phyloP scores from a whole-genome alignment of 2,113 vertebrate genomes.

The Trematomus loennbergii region DNA sequence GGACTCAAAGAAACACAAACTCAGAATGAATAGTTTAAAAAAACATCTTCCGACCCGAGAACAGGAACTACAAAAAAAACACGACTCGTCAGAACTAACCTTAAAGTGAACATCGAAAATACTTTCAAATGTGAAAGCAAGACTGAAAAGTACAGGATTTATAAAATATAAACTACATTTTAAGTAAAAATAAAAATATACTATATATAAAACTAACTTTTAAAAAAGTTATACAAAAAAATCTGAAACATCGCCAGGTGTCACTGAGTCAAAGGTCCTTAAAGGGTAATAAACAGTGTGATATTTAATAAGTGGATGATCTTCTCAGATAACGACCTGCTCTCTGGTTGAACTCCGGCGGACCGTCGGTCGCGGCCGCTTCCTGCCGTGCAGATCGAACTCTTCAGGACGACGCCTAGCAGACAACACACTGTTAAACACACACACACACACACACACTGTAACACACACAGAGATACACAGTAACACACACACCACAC shows the following conservation, averaged over 20 bases:
- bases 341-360: constrained; percentile 96
- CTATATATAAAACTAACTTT: too few relatives aligned
- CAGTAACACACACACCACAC: too few relatives aligned
- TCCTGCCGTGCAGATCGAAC: constrained; percentile 98
- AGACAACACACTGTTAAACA: constrained; percentile 82
- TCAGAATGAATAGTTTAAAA: neutral
- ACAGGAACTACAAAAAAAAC: too few relatives aligned
- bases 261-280: neutral
- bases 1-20: too few relatives aligned
- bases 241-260: neutral
- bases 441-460: too few relatives aligned
- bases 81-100: neutral
- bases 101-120: neutral
- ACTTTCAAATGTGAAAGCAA: neutral
- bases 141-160: neutral
- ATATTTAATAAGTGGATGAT: too few relatives aligned
- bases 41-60: neutral
- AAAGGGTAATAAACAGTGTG: too few relatives aligned
- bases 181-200: too few relatives aligned
- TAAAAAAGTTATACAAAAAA: neutral
- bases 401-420: constrained; percentile 99
- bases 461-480: too few relatives aligned
- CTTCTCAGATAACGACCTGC: constrained; percentile 84
- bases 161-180: too few relatives aligned
- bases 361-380: constrained; percentile 96